Percentiles rank a stretch among this genome's conserved stretches.
phyloP scores from a whole-genome alignment of 2,888 invertebrate genomes.

The Pristionchus exspectatus region DNA sequence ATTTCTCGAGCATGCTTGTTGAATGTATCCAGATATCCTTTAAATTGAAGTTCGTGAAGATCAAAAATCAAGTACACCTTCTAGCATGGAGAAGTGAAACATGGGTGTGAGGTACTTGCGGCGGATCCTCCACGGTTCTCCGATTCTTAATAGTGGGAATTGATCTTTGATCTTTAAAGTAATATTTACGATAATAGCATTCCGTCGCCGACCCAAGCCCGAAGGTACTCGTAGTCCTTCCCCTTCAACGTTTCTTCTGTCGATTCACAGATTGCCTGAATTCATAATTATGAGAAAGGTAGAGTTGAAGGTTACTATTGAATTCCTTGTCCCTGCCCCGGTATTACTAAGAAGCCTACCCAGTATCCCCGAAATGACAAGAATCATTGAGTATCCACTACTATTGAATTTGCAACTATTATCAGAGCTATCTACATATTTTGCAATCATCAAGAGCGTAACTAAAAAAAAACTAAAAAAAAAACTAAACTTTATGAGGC shows the following conservation, averaged over 20 bases:
- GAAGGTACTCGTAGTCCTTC: constrained; percentile 79
- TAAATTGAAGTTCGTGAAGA: not conserved
- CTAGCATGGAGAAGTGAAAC: constrained; percentile 44
- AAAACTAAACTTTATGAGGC: no score
- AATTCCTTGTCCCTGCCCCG: no score
- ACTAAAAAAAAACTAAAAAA: no score
- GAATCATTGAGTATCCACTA: no score
- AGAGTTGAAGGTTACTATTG: no score
- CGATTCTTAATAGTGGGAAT: not conserved
- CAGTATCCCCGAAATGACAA: no score
- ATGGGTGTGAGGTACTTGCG: constrained; percentile 5
- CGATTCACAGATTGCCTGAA: constrained; percentile 71
- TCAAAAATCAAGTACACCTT: not conserved
- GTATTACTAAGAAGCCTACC: no score
- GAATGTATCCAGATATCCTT: constrained; percentile 37
- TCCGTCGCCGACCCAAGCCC: constrained; percentile 81
- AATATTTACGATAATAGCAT: constrained; percentile 78
- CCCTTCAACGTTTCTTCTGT: constrained; percentile 77
- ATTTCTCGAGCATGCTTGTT: constrained; percentile 43
- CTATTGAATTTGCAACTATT: no score
- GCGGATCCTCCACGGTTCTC: not conserved
- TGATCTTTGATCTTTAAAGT: not conserved
- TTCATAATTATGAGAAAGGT: no score
- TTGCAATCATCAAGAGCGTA: no score
- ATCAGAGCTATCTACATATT: no score